Evolutionary conservation across 2,888 invertebrate species (phyloP), one percentile per base, ranked within the genome.

Genomic region (Schizotus pectinicornis): DNA sequence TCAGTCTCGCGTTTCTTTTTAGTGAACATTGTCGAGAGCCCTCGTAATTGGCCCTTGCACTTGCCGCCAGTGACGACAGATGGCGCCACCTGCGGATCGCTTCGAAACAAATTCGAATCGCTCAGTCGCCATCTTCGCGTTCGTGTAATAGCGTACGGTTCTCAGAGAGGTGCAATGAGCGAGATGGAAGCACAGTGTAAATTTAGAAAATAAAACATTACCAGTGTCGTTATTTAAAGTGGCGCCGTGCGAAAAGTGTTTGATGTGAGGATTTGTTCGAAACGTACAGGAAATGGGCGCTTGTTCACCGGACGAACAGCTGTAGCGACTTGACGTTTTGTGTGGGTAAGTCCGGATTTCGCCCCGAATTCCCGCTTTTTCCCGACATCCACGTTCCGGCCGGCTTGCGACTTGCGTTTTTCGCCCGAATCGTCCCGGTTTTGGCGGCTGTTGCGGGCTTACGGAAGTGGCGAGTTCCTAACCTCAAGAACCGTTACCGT

Each of bases 131-230:
- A 69, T 69, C 64, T 68, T 70, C 68, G 62, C 47, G 49, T 65
- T 57, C 59, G 49, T 41, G 59, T 61, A 67, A 68, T 67, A 62
- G 64, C 62, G 55, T 62, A 56, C 62, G 66, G 64, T 64, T 53
- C 61, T 53, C 63, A 62, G 65, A 68, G 61, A 64, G 64, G 64
- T 67, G 49, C 49, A 34, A 45, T 57, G 72, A 75, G 74, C 71
- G 75, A 73, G 74, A 75, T 71, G 72, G 75, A 69, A 70, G 22
- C 5, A 70, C 60, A 70, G 72, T 70, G 71, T 74, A 73, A 71
- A 74, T 74, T 75, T 74, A 73, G 73, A 72, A 70, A 69, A 67
- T 69, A 69, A 67, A 72, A 68, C 67, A 69, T 68, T 64, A 69
- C 69, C 5, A 22, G 70, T 72, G 70, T 72, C 67, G 70, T 70